A percentile compares a stretch with the other conserved stretches of the same genome.
phyloP scores from a whole-genome alignment of 1,140 invertebrate species.

The Saccostrea glomerata region DNA sequence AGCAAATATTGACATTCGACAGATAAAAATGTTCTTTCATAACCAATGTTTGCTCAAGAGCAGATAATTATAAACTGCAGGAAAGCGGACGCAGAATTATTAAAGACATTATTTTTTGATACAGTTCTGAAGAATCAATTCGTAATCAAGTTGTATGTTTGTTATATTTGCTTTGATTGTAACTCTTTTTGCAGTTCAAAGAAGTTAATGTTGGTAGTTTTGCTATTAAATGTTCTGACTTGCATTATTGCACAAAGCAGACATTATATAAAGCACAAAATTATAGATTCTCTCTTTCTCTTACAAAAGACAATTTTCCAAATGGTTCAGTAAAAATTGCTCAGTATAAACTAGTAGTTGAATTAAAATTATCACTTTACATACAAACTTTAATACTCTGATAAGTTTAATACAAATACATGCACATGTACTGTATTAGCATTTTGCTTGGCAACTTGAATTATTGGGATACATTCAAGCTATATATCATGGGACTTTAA shows the following conservation, averaged over 20 bases:
- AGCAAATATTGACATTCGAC: slow-evolving; percentile 11
- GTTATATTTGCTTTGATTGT: neutral
- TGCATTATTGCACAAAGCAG: neutral
- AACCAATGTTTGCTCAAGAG: slow-evolving; percentile 11
- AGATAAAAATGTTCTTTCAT: slow-evolving; percentile 16
- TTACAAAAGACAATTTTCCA: no score
- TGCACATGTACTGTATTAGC: no score
- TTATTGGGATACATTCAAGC: no score
- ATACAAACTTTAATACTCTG: no score
- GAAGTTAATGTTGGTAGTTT: neutral
- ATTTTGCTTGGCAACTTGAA: no score
- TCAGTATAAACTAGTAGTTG: no score
- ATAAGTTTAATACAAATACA: no score
- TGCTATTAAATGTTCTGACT: neutral
- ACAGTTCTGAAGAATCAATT: neutral
- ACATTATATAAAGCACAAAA: neutral
- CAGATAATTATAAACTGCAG: slow-evolving; percentile 15
- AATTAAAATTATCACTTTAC: no score
- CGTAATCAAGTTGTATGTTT: neutral
- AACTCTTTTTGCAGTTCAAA: slow-evolving; percentile 15
- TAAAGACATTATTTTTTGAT: slow-evolving; percentile 17
- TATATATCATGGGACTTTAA: no score
- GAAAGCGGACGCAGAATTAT: neutral
- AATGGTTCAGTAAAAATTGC: no score
- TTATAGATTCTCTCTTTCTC: neutral